phyloP scores from a whole-genome alignment of 2,113 vertebrate genomes.

The Puntigrus tetrazona region DNA sequence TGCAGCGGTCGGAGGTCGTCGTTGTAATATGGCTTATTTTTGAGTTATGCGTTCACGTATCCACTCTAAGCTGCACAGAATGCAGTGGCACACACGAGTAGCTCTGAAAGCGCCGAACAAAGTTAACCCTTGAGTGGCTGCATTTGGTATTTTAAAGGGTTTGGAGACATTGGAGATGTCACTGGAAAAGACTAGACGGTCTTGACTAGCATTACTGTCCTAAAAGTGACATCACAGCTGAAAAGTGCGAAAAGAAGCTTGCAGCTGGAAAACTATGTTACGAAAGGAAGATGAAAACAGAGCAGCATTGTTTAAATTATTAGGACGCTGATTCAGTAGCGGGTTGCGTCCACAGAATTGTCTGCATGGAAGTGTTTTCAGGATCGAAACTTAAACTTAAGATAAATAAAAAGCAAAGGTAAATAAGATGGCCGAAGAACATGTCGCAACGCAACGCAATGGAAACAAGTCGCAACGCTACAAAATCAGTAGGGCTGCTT shows the following conservation, averaged over 20 bases:
- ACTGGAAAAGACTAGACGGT: background rate
- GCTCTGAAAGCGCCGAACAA: background rate
- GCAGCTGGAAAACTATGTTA: background rate
- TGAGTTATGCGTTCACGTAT: background rate
- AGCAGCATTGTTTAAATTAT: background rate
- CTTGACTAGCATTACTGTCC: background rate
- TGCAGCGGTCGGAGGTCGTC: background rate
- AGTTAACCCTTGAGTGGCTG: background rate
- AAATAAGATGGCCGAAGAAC: background rate
- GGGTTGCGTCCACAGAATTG: background rate
- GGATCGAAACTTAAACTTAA: background rate
- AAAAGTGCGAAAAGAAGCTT: background rate
- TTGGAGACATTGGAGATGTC: conserved; percentile 3
- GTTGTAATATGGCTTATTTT: conserved; percentile 26
- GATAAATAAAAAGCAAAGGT: background rate
- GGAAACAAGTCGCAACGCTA: too few species aligned
- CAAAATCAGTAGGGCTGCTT: too few species aligned
- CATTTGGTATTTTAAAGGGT: background rate
- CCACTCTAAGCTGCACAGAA: background rate
- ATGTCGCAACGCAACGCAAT: too few species aligned
- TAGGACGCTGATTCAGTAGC: background rate
- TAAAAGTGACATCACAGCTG: background rate
- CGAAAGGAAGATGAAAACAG: background rate
- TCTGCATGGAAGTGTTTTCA: background rate
- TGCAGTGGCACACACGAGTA: background rate